Evolutionary conservation across 23 tunicate species (phyloP).

Genomic region (Styela plicata): DNA sequence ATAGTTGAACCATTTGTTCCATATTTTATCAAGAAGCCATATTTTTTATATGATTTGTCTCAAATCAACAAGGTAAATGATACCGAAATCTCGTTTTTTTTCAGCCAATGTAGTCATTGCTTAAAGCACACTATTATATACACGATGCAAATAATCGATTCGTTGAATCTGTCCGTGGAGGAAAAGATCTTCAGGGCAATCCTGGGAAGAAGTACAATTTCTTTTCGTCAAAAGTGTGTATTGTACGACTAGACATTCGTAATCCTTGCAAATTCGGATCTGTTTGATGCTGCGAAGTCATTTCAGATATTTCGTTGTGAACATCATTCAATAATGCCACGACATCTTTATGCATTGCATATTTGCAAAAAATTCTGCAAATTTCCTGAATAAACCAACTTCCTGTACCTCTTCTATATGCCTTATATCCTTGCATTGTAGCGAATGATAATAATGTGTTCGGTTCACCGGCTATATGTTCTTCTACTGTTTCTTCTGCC

Average conservation of each 20-base stretch:
- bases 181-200: not conserved
- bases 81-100: no score
- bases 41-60: no score
- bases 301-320: not conserved
- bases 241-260: not conserved
- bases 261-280: not conserved
- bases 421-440: not conserved
- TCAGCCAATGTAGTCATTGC: no score
- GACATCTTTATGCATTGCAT: not conserved
- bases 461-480: not conserved
- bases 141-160: no score
- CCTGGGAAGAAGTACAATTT: constrained; percentile 5
- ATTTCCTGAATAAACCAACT: constrained; percentile 10
- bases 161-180: no score
- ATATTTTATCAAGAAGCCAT: no score
- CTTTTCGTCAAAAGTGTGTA: not conserved
- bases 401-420: not conserved
- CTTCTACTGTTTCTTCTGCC: not conserved
- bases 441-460: not conserved
- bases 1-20: no score
- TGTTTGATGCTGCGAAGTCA: not conserved
- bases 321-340: not conserved
- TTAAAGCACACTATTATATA: no score
- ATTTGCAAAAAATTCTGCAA: not conserved
- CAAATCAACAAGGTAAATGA: no score